Conservation (phyloP, 2,888 invertebrate species). For the Serripes groenlandicus region DNA sequence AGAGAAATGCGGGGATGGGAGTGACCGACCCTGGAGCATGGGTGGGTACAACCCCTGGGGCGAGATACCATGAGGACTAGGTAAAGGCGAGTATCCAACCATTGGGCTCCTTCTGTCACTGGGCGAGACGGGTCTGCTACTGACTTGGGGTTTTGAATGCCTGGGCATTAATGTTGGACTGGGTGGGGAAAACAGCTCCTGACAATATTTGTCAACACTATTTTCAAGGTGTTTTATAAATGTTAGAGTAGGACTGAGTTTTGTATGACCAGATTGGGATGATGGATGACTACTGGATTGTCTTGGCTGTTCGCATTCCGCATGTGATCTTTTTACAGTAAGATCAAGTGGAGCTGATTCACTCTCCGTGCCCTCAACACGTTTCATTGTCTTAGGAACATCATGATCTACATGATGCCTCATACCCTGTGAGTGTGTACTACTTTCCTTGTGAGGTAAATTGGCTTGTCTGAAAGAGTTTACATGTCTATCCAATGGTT, state of each 20-base stretch:
- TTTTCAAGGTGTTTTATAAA: conserved; percentile 76
- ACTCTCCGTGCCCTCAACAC: not conserved
- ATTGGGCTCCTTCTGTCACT: conserved; percentile 20
- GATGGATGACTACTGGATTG: conserved; percentile 35
- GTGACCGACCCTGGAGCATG: conserved; percentile 23
- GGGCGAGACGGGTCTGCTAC: conserved; percentile 25
- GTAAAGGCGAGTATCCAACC: conserved; percentile 22
- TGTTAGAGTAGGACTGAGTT: conserved; percentile 47
- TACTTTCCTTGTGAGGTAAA: not conserved
- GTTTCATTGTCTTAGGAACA: not conserved
- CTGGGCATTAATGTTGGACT: conserved; percentile 24
- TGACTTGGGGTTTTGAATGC: conserved; percentile 12
- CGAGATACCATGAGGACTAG: conserved; percentile 39
- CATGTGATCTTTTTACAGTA: conserved; percentile 64
- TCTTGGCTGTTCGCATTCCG: conserved; percentile 8
- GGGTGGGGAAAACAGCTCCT: conserved; percentile 57
- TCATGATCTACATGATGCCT: not conserved
- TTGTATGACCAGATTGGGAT: conserved; percentile 27
- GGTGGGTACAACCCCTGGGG: conserved; percentile 26
- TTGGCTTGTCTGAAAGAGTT: not conserved
- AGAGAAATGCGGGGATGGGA: conserved; percentile 54
- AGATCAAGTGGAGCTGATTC: conserved; percentile 65
- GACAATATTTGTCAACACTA: conserved; percentile 77
- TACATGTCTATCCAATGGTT: not conserved
- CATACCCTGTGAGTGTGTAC: not conserved